These are phyloP conservation scores for Girardinichthys multiradiatus DNA, from an alignment of 2,113 vertebrate species.

Conservation along the genomic window DNA sequence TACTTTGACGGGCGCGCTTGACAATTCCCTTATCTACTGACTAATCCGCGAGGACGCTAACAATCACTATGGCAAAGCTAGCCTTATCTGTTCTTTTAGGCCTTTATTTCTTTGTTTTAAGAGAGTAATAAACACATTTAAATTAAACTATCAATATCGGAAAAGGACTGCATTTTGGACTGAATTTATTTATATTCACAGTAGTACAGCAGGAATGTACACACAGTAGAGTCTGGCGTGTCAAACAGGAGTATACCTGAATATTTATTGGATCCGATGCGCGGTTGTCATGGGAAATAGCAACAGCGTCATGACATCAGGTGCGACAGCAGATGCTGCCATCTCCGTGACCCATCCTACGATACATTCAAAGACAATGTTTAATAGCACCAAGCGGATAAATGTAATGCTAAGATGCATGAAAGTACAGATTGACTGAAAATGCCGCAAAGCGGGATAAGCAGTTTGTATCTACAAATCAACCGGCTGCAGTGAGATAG, in stretches of 20 bases:
- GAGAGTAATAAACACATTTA: not conserved
- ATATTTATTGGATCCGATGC: slow-evolving; percentile 54
- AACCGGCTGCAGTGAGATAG: not conserved
- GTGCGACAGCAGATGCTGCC: slow-evolving; percentile 54
- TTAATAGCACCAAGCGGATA: not conserved
- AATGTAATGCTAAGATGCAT: not conserved
- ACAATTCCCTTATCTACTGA: slow-evolving; percentile 31
- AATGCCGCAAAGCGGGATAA: slow-evolving; percentile 61
- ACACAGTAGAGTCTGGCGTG: not conserved
- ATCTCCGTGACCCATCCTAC: slow-evolving; percentile 24
- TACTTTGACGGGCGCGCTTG: slow-evolving; percentile 3
- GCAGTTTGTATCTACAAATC: slow-evolving; percentile 55
- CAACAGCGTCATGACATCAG: slow-evolving; percentile 63
- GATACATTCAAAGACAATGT: slow-evolving; percentile 14
- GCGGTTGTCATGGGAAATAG: slow-evolving; percentile 64
- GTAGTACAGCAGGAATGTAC: not conserved
- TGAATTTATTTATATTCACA: not conserved
- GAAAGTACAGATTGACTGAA: not conserved
- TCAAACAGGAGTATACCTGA: slow-evolving; percentile 54
- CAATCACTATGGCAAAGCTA: slow-evolving; percentile 9
- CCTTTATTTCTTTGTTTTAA: not conserved
- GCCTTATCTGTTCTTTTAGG: not conserved
- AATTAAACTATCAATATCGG: not conserved
- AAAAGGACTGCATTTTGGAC: not conserved
- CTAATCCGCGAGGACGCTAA: slow-evolving; percentile 60